Evolutionary conservation across 1,140 invertebrate genomes (phyloP).

Genomic region (Sarcophaga peregrina): DNA sequence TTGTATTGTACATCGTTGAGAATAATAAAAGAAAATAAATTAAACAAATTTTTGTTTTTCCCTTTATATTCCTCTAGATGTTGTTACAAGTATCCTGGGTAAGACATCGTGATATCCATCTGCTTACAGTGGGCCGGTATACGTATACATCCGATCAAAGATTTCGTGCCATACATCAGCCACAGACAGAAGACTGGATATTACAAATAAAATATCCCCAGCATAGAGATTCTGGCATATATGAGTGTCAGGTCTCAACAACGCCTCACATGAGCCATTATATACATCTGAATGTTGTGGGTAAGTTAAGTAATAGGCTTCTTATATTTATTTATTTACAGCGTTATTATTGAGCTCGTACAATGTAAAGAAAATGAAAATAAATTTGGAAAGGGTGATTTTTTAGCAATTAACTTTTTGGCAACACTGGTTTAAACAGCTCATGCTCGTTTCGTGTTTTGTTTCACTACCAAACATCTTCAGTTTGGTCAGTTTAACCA

Average conservation of each 20-base stretch:
- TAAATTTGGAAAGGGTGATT: no score
- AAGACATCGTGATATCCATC: slow-evolving; percentile 85
- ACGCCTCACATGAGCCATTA: slow-evolving; percentile 89
- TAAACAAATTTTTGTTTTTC: neutral
- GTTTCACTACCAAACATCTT: no score
- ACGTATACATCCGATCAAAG: slow-evolving; percentile 92
- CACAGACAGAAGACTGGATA: slow-evolving; percentile 89
- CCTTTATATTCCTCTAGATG: slow-evolving; percentile 68
- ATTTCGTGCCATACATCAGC: slow-evolving; percentile 85
- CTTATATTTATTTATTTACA: no score
- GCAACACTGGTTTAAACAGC: no score
- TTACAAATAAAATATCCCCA: slow-evolving; percentile 87
- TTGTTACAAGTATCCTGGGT: slow-evolving; percentile 90
- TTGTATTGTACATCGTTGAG: no score
- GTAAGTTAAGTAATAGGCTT: slow-evolving; percentile 72
- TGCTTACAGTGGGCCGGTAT: slow-evolving; percentile 89
- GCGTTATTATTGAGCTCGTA: no score
- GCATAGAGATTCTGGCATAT: slow-evolving; percentile 82
- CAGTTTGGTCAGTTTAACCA: no score
- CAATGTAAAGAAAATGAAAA: neutral
- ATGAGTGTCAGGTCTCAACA: slow-evolving; percentile 91
- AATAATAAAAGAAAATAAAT: no score
- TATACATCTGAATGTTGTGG: slow-evolving; percentile 85
- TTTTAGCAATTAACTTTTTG: no score
- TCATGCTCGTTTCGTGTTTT: no score